A percentile compares a stretch with the other conserved stretches of the same genome.
Evolutionary conservation across 2,888 invertebrate species (phyloP).

Genomic region (Listrodromus nycthemerus): DNA sequence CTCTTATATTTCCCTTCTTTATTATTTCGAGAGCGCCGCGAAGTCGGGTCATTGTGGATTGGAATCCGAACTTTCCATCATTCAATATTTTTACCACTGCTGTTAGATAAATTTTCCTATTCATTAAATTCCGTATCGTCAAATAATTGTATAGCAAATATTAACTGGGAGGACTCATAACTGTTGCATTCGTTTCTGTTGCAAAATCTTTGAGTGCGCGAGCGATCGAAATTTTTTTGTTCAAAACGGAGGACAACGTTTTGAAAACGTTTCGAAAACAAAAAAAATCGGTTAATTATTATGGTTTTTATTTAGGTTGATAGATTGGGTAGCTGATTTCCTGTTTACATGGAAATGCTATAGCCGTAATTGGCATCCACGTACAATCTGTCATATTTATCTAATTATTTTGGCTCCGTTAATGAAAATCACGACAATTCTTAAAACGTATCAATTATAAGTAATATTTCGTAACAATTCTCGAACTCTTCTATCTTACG

Average conservation of each 20-base stretch:
- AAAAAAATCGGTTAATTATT: not conserved
- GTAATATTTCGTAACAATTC: not conserved
- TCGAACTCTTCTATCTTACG: not conserved
- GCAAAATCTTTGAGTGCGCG: not conserved
- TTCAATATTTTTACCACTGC: too few species aligned
- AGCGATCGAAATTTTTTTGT: too few species aligned
- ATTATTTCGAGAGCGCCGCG: constrained; percentile 11
- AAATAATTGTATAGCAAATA: not conserved
- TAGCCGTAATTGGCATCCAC: constrained; percentile 1
- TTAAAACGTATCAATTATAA: not conserved
- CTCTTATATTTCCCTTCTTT: constrained; percentile 15
- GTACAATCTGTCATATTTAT: constrained; percentile 9
- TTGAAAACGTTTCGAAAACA: not conserved
- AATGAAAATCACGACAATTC: constrained; percentile 14
- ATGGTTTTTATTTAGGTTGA: constrained; percentile 17
- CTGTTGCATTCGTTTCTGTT: constrained; percentile 12
- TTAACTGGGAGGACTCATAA: not conserved
- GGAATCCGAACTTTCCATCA: not conserved
- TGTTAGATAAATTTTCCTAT: too few species aligned
- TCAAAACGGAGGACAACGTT: not conserved
- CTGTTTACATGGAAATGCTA: constrained; percentile 28
- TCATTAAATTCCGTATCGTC: too few species aligned
- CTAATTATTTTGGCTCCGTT: constrained; percentile 3
- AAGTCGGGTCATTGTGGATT: not conserved
- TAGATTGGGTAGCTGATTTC: constrained; percentile 3